Evolutionary conservation across 64 coral and sea anemone genomes (phyloP), one percentile per base, ranked within the genome.

Genomic region (Stichodactyla helianthus): DNA sequence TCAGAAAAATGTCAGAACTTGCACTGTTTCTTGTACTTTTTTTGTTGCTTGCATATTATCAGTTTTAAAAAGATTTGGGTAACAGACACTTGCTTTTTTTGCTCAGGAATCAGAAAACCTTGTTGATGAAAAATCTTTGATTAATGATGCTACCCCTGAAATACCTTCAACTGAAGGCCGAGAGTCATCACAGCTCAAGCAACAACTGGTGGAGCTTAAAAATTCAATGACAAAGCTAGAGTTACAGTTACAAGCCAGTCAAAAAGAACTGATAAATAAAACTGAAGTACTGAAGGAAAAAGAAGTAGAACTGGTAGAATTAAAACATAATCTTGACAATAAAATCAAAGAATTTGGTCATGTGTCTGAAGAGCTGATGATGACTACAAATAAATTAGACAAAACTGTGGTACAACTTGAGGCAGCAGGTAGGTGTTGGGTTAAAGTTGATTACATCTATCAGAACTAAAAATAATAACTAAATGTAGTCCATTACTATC

Each of bases 261-360:
- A 89, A 14, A 92, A 85, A 25, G 90, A 95, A 82, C 55, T 95
- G 35, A 68, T 20, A 16, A 83, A 79, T 13, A 82, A 88, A 44
- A 64, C 79, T 56, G 77, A 89, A 79, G 51, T 18, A 54, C 74
- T 89, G 10, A 86, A 95, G 55, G 91, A 87, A 55, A 95, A 95
- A 26, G 83, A 88, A 15, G 25, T 26, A 44, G 87, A 95, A n/a
- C 15, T 89, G 56, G 19, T 15, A 51, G 91, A 95, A 79, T 77
- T 92, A 61, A 95, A 84, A 70, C 51, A 57, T 10, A 79, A 54
- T 55, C 77, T 88, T 25, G 55, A 65, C 9, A 52, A 92, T 6
- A 92, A 83, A 68, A 65, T 83, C 62, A 92, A 92, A 59, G 17
- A 71, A 17, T 59, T 54, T 27, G 51, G 23, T 51, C 84, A 84